phyloP scores from a whole-genome alignment of 2,113 vertebrate genomes.

The Beaufortia kweichowensis region DNA sequence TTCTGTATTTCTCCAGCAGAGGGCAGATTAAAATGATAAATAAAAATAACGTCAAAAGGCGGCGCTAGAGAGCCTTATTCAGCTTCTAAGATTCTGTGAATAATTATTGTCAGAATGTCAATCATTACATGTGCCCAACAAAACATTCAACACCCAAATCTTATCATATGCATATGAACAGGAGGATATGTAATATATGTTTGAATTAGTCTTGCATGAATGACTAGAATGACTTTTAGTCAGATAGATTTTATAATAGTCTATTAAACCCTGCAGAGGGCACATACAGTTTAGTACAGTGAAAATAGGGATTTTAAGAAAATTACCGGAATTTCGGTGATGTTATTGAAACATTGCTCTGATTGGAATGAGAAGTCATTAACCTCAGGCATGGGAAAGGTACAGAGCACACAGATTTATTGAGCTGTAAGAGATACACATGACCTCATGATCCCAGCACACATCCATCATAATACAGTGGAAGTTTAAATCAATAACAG shows the following conservation, averaged over 20 bases:
- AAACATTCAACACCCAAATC: neutral
- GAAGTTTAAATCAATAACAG: neutral
- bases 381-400: neutral
- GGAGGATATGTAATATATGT: neutral
- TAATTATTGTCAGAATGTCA: too few species aligned
- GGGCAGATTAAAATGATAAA: neutral
- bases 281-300: neutral
- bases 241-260: too few species aligned
- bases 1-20: slow-evolving; percentile 20
- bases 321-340: neutral
- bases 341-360: neutral
- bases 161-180: neutral
- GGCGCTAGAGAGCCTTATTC: slow-evolving; percentile 1
- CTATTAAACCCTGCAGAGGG: too few species aligned
- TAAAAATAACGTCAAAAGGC: neutral
- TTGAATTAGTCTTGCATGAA: neutral
- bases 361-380: neutral
- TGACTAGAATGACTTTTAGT: too few species aligned
- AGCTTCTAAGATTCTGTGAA: neutral
- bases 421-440: slow-evolving; percentile 16
- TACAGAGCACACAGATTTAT: neutral
- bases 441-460: slow-evolving; percentile 21
- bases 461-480: neutral
- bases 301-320: neutral
- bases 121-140: neutral